phyloP scores from a whole-genome alignment of 2,888 invertebrate genomes.

The Hydropsyche betteni region DNA sequence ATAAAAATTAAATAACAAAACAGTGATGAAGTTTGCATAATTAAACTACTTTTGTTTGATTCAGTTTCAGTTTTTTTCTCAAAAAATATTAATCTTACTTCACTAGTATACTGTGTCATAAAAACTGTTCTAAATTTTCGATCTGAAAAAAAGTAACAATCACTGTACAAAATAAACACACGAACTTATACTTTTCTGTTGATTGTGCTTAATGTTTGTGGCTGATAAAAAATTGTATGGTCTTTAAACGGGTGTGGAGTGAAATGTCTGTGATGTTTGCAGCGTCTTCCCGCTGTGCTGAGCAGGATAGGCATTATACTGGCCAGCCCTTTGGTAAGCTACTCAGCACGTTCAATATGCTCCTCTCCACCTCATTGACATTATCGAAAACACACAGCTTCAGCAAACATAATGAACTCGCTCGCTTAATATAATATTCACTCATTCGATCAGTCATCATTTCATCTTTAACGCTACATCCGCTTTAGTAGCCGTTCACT shows the following conservation, averaged over 20 bases:
- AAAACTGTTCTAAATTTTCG: not conserved
- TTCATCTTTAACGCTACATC: constrained; percentile 11
- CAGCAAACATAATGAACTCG: constrained; percentile 39
- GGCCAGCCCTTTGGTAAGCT: constrained; percentile 94
- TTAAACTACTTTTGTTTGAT: too few species aligned
- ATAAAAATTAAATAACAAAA: too few species aligned
- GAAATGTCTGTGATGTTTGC: constrained; percentile 75
- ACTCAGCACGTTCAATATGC: constrained; percentile 52
- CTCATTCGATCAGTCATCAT: constrained; percentile 10
- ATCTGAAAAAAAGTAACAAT: not conserved
- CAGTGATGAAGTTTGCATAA: too few species aligned
- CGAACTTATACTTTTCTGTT: constrained; percentile 8
- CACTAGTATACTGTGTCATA: too few species aligned
- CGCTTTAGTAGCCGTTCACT: constrained; percentile 19
- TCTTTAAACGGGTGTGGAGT: constrained; percentile 56
- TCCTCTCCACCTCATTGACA: constrained; percentile 53
- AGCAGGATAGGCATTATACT: constrained; percentile 96
- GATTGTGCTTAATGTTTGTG: constrained; percentile 37
- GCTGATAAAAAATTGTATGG: constrained; percentile 30
- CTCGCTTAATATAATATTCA: constrained; percentile 16
- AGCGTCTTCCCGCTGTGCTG: constrained; percentile 95
- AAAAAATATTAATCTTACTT: too few species aligned
- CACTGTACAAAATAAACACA: constrained; percentile 17
- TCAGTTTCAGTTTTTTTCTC: too few species aligned
- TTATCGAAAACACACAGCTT: constrained; percentile 46